Percentiles rank a stretch among this genome's conserved stretches.
Conservation (phyloP, 2,113 vertebrate species). For the Echinops telfairi region DNA sequence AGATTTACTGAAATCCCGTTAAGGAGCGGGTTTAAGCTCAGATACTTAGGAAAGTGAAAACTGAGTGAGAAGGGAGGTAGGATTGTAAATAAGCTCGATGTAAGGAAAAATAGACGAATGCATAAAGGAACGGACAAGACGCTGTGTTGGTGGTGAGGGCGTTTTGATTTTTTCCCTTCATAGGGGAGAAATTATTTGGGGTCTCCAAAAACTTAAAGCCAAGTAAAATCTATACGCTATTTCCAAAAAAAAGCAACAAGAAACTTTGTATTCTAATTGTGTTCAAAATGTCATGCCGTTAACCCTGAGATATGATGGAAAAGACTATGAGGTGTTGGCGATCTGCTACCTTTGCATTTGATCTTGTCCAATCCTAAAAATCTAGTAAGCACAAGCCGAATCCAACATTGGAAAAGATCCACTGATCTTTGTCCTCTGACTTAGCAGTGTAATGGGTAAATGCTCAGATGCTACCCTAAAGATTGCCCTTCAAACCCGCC, state of each 20-base stretch:
- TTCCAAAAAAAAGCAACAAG: neutral
- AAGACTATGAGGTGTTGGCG: neutral
- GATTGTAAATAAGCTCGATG: neutral
- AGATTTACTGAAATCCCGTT: neutral
- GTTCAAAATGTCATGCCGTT: neutral
- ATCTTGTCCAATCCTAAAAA: neutral
- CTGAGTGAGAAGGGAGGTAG: neutral
- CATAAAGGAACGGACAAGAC: conserved; percentile 9
- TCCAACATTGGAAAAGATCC: neutral
- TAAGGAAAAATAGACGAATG: neutral
- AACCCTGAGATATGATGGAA: neutral
- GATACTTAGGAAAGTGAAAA: neutral
- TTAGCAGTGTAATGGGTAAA: neutral
- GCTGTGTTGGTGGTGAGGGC: neutral
- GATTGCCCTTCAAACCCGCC: neutral
- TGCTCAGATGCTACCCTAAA: neutral
- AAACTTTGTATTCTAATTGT: neutral
- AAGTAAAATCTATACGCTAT: neutral
- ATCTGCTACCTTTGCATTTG: conserved; percentile 3
- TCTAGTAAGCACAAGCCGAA: neutral
- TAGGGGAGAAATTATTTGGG: neutral
- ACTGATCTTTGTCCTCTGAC: neutral
- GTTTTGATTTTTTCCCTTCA: neutral
- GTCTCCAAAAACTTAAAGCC: neutral
- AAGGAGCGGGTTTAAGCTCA: neutral